Evolutionary conservation across 2,888 invertebrate genomes (phyloP).

Genomic region (Melinopterus prodromus): DNA sequence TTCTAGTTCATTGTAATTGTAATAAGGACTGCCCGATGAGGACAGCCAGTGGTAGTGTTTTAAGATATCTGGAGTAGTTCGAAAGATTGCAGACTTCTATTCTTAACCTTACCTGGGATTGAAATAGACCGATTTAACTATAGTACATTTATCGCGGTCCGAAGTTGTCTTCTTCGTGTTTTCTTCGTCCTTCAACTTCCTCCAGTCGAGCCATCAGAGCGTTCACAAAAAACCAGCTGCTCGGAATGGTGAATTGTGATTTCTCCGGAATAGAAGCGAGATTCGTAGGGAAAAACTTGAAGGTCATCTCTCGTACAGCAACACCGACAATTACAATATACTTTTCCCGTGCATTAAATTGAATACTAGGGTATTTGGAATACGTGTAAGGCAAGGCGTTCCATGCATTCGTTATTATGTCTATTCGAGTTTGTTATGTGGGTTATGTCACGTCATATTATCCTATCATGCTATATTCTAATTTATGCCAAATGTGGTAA

Average conservation of each 20-base stretch:
- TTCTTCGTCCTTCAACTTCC: background rate
- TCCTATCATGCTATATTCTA: background rate
- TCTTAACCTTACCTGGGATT: background rate
- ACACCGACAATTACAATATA: background rate
- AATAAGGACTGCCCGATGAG: background rate
- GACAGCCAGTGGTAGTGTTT: background rate
- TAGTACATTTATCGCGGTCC: background rate
- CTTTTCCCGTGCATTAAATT: background rate
- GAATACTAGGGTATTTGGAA: background rate
- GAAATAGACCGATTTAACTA: background rate
- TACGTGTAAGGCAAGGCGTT: background rate
- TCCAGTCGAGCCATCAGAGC: background rate
- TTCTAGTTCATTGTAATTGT: background rate
- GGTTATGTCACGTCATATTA: slow-evolving; percentile 4
- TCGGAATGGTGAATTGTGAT: slow-evolving; percentile 17
- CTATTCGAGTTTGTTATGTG: background rate
- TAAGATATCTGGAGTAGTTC: background rate
- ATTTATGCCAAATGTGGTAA: background rate
- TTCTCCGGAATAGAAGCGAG: slow-evolving; percentile 24
- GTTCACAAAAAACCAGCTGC: background rate
- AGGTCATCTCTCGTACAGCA: background rate
- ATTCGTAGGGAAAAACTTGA: slow-evolving; percentile 7
- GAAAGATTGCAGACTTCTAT: background rate
- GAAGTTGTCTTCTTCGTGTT: background rate
- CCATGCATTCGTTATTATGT: background rate